phyloP scores from a whole-genome alignment of 2,797 vertebrate genomes.

The Rousettus madagascariensis region DNA sequence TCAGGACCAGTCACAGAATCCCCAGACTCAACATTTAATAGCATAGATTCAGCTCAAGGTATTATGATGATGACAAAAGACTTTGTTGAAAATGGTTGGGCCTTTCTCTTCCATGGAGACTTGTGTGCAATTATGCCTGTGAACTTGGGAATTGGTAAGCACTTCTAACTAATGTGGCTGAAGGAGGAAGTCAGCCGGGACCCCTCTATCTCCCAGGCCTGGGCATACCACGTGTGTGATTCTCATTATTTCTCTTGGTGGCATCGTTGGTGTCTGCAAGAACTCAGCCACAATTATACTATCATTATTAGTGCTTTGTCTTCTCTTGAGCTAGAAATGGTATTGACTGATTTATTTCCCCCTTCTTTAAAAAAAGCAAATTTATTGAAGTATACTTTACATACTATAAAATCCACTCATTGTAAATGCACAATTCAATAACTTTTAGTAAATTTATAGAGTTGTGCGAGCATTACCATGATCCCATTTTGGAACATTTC shows the following conservation, averaged over 20 bases:
- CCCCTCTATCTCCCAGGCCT: not conserved
- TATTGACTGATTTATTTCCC: not conserved
- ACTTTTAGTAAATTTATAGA: not conserved
- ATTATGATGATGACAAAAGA: not conserved
- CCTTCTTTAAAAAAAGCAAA: not conserved
- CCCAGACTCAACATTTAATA: not conserved
- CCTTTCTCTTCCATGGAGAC: not conserved
- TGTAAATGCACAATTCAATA: not conserved
- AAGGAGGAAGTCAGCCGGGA: not conserved
- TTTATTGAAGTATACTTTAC: not conserved
- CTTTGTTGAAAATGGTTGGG: not conserved
- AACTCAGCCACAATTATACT: not conserved
- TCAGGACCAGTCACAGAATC: not conserved
- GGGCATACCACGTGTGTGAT: not conserved
- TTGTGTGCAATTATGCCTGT: rapidly evolving
- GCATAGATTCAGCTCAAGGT: not conserved
- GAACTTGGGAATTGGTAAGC: not conserved
- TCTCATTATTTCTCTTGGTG: not conserved
- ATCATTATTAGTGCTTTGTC: not conserved
- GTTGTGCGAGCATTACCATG: not conserved
- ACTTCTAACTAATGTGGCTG: not conserved
- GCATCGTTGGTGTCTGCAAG: not conserved
- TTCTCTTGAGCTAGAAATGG: not conserved
- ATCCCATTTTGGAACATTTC: not conserved
- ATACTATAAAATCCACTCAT: not conserved